Evolutionary conservation across 2,113 vertebrate genomes (phyloP).

Genomic region (Propithecus coquereli): DNA sequence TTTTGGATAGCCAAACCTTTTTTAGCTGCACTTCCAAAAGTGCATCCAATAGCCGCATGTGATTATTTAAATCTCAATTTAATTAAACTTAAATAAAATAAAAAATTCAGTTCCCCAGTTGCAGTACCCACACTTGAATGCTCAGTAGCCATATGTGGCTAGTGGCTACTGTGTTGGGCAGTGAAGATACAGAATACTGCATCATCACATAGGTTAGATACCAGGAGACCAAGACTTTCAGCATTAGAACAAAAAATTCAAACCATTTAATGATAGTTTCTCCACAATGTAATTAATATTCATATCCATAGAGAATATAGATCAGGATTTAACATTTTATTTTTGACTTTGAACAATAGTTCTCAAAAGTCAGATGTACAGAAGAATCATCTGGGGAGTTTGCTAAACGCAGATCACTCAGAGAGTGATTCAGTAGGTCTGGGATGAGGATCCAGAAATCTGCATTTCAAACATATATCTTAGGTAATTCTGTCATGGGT

Average conservation of each 20-base stretch:
- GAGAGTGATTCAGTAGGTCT: slow-evolving; percentile 18
- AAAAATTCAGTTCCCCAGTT: not conserved
- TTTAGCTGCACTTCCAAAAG: not conserved
- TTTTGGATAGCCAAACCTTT: not conserved
- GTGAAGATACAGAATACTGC: not conserved
- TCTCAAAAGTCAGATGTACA: slow-evolving; percentile 38
- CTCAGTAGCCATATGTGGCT: not conserved
- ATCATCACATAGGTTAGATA: not conserved
- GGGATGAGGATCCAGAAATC: not conserved
- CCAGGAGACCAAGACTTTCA: not conserved
- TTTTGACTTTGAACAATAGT: not conserved
- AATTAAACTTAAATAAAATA: slow-evolving; percentile 38
- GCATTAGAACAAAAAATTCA: not conserved
- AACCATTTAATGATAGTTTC: not conserved
- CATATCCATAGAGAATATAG: not conserved
- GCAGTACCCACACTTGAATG: not conserved
- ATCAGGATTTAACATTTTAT: slow-evolving; percentile 31
- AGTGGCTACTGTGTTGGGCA: not conserved
- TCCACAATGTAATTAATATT: not conserved
- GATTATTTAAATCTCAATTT: slow-evolving; percentile 25
- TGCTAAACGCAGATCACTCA: slow-evolving; percentile 31
- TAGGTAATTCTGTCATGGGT: not conserved
- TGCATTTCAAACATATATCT: slow-evolving; percentile 1
- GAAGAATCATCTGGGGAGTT: not conserved
- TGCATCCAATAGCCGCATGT: not conserved